Conservation (phyloP, 23 tunicate genomes). For the Ascidia mentula region DNA sequence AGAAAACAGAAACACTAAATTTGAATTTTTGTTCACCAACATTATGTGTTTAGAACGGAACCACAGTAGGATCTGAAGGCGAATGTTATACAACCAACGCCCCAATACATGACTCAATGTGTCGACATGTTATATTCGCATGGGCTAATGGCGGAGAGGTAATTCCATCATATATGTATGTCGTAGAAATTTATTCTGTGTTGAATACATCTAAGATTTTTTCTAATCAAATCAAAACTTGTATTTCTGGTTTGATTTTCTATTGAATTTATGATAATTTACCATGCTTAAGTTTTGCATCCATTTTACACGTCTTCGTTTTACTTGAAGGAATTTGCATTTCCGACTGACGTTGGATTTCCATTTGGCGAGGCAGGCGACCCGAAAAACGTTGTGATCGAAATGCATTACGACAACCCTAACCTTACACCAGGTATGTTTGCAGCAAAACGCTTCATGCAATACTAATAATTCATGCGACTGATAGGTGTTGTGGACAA, state of each 20-base stretch:
- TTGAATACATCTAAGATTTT: no score
- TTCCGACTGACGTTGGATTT: constrained; percentile 20
- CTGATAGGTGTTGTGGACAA: constrained; percentile 32
- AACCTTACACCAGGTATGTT: background rate
- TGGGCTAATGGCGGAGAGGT: constrained; percentile 56
- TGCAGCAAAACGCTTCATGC: no score
- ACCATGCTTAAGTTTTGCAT: no score
- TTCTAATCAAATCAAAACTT: no score
- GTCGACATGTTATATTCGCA: constrained; percentile 5
- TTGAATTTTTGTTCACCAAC: background rate
- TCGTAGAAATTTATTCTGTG: no score
- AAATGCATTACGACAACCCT: constrained; percentile 27
- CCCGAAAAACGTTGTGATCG: background rate
- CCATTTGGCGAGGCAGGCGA: constrained; percentile 26
- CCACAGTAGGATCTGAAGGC: background rate
- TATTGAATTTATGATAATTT: no score
- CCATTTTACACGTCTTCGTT: no score
- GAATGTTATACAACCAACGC: constrained; percentile 23
- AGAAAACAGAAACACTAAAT: no score
- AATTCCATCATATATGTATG: no score
- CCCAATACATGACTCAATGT: constrained; percentile 10
- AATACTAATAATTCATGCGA: no score
- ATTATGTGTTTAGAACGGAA: background rate
- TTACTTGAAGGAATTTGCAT: background rate
- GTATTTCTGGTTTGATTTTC: no score